Percentiles rank a stretch among this genome's conserved stretches.
Evolutionary conservation across 2,797 vertebrate genomes (phyloP).

Genomic region (Clarias laeviceps): DNA sequence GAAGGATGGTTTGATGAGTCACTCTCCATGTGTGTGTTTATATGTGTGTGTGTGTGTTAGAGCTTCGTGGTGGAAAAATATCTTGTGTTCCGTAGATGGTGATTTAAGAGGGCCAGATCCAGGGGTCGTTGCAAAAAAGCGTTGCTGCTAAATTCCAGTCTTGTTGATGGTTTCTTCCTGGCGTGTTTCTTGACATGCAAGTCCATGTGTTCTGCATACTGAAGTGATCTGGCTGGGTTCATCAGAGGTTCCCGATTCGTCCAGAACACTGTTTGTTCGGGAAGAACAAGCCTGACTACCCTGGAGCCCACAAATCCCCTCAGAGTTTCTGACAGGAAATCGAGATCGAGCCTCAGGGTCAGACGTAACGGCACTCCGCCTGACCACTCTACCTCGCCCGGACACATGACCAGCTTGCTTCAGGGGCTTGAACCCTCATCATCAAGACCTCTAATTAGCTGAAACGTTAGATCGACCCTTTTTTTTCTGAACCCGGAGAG

Average conservation of each 20-base stretch:
- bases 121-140: background rate
- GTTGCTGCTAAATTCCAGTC: conserved; percentile 18
- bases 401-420: conserved; percentile 37
- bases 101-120: conserved; percentile 27
- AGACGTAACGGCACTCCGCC: conserved; percentile 20
- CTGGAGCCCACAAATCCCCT: conserved; percentile 6
- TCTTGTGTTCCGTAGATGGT: conserved; percentile 18
- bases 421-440: conserved; percentile 37
- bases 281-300: conserved; percentile 5
- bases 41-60: conserved; percentile 29
- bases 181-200: background rate
- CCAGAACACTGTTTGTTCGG: conserved; percentile 25
- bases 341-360: conserved; percentile 19
- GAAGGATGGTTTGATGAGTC: conserved; percentile 44
- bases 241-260: conserved; percentile 21
- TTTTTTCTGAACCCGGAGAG: conserved; percentile 28
- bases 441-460: conserved; percentile 47
- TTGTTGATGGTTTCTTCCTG: conserved; percentile 1
- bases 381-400: conserved; percentile 34
- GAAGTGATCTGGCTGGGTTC: background rate
- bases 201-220: conserved; percentile 2
- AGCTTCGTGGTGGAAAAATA: conserved; percentile 36
- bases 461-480: conserved; percentile 40
- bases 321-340: background rate
- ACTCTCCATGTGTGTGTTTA: conserved; percentile 34